Percentiles rank a stretch among this genome's conserved stretches.
Conservation (phyloP, 2,888 invertebrate species). For the Ennomos erosarius region DNA sequence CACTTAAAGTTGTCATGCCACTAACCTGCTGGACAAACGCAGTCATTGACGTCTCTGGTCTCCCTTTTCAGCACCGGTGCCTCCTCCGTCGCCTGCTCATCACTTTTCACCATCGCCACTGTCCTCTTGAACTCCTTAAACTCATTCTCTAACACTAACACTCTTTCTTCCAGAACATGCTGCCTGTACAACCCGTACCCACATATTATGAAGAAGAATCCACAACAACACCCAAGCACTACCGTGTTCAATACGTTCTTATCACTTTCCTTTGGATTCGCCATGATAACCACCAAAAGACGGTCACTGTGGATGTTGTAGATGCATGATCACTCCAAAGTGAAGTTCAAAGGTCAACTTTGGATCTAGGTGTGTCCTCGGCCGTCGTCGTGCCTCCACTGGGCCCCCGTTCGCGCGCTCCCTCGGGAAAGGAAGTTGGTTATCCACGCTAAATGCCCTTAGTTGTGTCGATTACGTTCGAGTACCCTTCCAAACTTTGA, state of each 20-base stretch:
- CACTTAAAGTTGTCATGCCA: constrained; percentile 21
- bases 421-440: constrained; percentile 80
- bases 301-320: constrained; percentile 14
- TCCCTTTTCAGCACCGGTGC: constrained; percentile 60
- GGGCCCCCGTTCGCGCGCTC: constrained; percentile 56
- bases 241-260: constrained; percentile 67
- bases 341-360: constrained; percentile 51
- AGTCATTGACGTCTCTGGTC: constrained; percentile 71
- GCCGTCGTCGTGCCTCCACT: constrained; percentile 47
- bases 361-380: constrained; percentile 45
- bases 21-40: constrained; percentile 79
- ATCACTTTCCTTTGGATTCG: constrained; percentile 62
- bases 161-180: constrained; percentile 70
- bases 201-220: constrained; percentile 66
- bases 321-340: constrained; percentile 41
- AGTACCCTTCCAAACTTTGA: constrained; percentile 80
- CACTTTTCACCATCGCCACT: constrained; percentile 29
- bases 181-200: constrained; percentile 73
- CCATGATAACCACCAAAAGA: constrained; percentile 49
- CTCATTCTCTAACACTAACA: constrained; percentile 67
- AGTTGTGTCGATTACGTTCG: constrained; percentile 77
- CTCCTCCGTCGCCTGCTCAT: constrained; percentile 34
- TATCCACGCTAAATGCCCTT: constrained; percentile 80
- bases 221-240: constrained; percentile 76
- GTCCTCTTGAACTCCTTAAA: constrained; percentile 49